Base-by-base conservation (phyloP, 2,888 invertebrate genomes). In the Didymodactylos carnosus region DNA sequence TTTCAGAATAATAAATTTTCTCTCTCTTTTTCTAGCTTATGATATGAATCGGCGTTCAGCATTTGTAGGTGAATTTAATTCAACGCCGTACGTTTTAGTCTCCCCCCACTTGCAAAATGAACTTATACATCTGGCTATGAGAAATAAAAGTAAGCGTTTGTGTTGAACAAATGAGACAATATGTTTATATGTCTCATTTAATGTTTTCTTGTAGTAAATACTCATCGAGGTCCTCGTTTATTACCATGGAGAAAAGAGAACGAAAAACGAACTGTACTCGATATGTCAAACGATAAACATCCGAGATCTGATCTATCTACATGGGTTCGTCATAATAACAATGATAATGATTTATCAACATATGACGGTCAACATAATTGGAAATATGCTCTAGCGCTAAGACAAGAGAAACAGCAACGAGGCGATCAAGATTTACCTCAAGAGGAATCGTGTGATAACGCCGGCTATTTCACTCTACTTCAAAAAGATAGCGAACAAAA, bases 401-500 rank as follows among this genome's bases (percentile, higher is more conserved):
- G 53, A 62, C 53, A 16, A 19, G 53, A 62, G 6, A n/a, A n/a
- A n/a, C n/a, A n/a, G n/a, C n/a, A n/a, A n/a, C n/a, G n/a, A n/a
- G n/a, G n/a, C n/a, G n/a, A n/a, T n/a, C n/a, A n/a, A n/a, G n/a
- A n/a, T n/a, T 35, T 35, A 8, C 11, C 62, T 35, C 10, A 7
- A n/a, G 35, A 19, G 6, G 53, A 62, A 62, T 35, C 35, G n/a
- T 62, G 84, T 90, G 77, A 90, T 90, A 79, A 83, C 89, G 39
- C 85, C 89, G 80, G 84, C 81, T 53, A 78, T 78, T 7, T 71
- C n/a, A n/a, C n/a, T n/a, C n/a, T n/a, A n/a, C n/a, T n/a, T n/a
- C n/a, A n/a, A n/a, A n/a, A n/a, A n/a, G n/a, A n/a, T n/a, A n/a
- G n/a, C n/a, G n/a, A n/a, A n/a, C n/a, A n/a, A n/a, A n/a, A n/a